Conservation (phyloP, 1,140 invertebrate species). For the Drosophila jambulina region DNA sequence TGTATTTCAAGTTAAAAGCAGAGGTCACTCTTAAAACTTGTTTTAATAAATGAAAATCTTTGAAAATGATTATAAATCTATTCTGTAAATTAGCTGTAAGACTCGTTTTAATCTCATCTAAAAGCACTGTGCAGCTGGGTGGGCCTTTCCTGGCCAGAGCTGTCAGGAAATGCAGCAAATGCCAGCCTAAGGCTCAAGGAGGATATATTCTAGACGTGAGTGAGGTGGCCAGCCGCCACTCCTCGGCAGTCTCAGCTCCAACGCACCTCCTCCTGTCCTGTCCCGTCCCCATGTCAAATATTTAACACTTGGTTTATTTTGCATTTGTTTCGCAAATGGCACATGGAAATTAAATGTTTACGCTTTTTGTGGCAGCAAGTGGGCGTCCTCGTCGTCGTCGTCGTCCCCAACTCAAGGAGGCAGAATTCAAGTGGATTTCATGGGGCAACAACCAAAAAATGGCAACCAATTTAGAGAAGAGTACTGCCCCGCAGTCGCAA, state of each 20-base stretch:
- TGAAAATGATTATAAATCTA: background rate
- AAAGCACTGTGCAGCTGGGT: conserved; percentile 37
- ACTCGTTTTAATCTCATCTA: rapidly evolving
- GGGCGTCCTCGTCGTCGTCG: conserved; percentile 52
- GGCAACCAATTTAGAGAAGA: conserved; percentile 50
- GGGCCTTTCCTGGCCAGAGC: conserved; percentile 39
- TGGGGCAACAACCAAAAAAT: conserved; percentile 48
- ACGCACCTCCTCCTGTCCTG: background rate
- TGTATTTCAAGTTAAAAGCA: background rate
- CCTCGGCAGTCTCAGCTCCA: conserved; percentile 22
- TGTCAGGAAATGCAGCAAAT: conserved; percentile 78
- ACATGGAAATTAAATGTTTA: conserved; percentile 83
- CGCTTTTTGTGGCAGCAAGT: conserved; percentile 80
- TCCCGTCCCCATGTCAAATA: conserved; percentile 69
- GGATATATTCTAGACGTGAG: conserved; percentile 41
- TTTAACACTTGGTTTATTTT: conserved; percentile 82
- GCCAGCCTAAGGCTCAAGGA: conserved; percentile 41
- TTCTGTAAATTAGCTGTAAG: background rate
- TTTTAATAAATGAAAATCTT: background rate
- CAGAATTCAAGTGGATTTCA: conserved; percentile 43
- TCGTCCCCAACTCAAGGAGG: conserved; percentile 35
- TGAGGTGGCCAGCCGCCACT: conserved; percentile 27
- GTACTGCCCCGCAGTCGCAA: conserved; percentile 3
- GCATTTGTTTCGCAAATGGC: conserved; percentile 60
- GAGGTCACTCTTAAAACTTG: background rate